Base-by-base conservation (phyloP, 2,113 vertebrate genomes). In the Pangasianodon hypophthalmus region DNA sequence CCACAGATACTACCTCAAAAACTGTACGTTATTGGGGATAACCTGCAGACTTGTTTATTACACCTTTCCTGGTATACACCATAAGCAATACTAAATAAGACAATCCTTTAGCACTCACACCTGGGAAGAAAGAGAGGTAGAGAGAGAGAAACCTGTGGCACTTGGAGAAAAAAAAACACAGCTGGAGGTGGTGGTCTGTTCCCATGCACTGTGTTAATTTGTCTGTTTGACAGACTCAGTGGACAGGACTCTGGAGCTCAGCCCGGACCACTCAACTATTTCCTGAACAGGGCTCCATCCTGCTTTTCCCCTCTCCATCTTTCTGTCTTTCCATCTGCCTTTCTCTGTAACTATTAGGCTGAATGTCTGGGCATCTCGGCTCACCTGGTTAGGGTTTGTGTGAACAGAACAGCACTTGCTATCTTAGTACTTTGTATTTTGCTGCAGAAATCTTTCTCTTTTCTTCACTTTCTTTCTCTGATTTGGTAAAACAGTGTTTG, bases 111-210 rank as follows among this genome's bases (percentile, higher is more conserved):
- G 29, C 14, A 54, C 26, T 54, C 29, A 81, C 13, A 81, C 48
- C 48, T 79, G 44, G 75, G 9, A 69, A 79, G 73, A 60, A 37
- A 89, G 83, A 84, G 73, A 86, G 62, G 18, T n/a, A 41, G 73
- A 29, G n/a, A 88, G 19, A 75, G 52, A 80, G 26, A 85, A 26
- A 32, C 77, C 44, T 50, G 19, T 86, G 91, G 87, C 87, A 91
- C 58, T 80, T 79, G 18, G 50, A 52, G 85, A 32, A 62, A 86
- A 86, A 64, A 92, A 89, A 93, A 93, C 87, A 90, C 94, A 90
- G 89, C 67, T 87, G 85, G 93, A 93, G 95, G 94, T 94, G 94
- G 92, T 91, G 92, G 79, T 29, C 88, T 93, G 94, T 95, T 94
- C 91, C 93, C 81, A 89, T 92, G 93, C 75, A 94, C 92, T 95